Conservation (phyloP, 2,888 invertebrate genomes). For the Melieria crassipennis region DNA sequence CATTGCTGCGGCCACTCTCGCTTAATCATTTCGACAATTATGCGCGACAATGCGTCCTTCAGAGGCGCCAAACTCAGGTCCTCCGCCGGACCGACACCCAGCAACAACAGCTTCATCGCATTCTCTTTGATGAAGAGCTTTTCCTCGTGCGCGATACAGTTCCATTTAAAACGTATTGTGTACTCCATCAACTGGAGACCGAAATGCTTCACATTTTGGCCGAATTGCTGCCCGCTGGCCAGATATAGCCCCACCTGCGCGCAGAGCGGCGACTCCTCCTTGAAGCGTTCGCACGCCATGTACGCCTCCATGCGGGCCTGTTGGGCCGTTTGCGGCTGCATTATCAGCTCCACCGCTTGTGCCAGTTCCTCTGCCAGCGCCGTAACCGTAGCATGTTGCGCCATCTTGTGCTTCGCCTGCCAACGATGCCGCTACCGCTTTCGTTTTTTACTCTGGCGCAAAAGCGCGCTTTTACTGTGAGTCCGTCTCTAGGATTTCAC, state of each 20-base stretch:
- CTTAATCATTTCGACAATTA: constrained; percentile 97
- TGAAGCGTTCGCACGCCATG: constrained; percentile 79
- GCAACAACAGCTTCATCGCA: constrained; percentile 83
- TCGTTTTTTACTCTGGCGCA: background rate
- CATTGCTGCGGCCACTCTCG: constrained; percentile 98
- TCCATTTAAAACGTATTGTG: constrained; percentile 93
- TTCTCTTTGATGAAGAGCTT: constrained; percentile 91
- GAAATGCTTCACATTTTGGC: constrained; percentile 86
- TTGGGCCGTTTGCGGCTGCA: constrained; percentile 81
- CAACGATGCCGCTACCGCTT: background rate
- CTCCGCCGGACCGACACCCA: constrained; percentile 79
- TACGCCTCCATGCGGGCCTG: constrained; percentile 83
- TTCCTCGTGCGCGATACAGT: constrained; percentile 84
- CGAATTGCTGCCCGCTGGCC: constrained; percentile 79
- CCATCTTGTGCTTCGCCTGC: constrained; percentile 45
- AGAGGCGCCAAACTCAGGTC: constrained; percentile 75
- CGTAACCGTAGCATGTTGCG: constrained; percentile 58
- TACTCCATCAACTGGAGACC: constrained; percentile 94
- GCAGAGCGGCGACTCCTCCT: constrained; percentile 81
- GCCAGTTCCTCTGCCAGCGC: constrained; percentile 78
- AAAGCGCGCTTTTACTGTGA: background rate
- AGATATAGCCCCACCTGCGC: constrained; percentile 84
- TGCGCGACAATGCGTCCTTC: constrained; percentile 85
- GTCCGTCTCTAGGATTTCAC: constrained; percentile 13
- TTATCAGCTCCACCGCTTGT: constrained; percentile 82